These are phyloP conservation scores for Petromus typicus DNA, from an alignment of 2,113 vertebrate species.

Conservation along the genomic window DNA sequence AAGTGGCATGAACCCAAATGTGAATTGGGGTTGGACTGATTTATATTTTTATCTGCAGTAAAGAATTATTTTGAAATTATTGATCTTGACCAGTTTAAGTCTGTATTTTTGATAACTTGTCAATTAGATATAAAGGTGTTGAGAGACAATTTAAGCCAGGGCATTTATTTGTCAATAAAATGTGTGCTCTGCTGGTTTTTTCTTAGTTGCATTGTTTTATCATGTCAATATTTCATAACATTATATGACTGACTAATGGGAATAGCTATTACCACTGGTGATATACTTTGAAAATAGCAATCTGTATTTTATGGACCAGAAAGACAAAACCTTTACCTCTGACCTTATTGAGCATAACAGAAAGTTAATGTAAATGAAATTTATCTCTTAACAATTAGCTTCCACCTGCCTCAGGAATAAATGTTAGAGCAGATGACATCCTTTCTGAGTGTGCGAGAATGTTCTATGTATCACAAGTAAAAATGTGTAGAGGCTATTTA, in stretches of 20 bases:
- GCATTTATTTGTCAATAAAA: constrained; percentile 91
- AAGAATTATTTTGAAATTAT: constrained; percentile 70
- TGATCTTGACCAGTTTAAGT: constrained; percentile 59
- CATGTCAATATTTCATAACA: constrained; percentile 94
- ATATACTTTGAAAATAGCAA: constrained; percentile 92
- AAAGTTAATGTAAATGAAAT: constrained; percentile 88
- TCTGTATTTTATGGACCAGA: constrained; percentile 90
- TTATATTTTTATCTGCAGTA: constrained; percentile 72
- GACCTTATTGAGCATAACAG: constrained; percentile 84
- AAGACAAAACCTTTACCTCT: constrained; percentile 87
- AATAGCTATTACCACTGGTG: constrained; percentile 89
- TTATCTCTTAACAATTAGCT: constrained; percentile 86
- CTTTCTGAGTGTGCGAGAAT: constrained; percentile 78
- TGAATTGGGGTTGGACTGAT: constrained; percentile 71
- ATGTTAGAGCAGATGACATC: constrained; percentile 80
- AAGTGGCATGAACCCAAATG: constrained; percentile 65
- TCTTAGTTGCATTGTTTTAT: constrained; percentile 86
- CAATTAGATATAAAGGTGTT: constrained; percentile 83
- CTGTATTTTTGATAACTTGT: constrained; percentile 67
- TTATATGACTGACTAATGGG: constrained; percentile 90
- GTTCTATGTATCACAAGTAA: constrained; percentile 74
- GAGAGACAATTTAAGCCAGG: constrained; percentile 83
- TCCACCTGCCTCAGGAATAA: constrained; percentile 83
- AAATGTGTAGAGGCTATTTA: constrained; percentile 51
- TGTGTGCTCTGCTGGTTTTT: constrained; percentile 82